Evolutionary conservation across 2,113 vertebrate species (phyloP), one percentile per base, ranked within the genome.

Genomic region (Gymnocephalus cernua): DNA sequence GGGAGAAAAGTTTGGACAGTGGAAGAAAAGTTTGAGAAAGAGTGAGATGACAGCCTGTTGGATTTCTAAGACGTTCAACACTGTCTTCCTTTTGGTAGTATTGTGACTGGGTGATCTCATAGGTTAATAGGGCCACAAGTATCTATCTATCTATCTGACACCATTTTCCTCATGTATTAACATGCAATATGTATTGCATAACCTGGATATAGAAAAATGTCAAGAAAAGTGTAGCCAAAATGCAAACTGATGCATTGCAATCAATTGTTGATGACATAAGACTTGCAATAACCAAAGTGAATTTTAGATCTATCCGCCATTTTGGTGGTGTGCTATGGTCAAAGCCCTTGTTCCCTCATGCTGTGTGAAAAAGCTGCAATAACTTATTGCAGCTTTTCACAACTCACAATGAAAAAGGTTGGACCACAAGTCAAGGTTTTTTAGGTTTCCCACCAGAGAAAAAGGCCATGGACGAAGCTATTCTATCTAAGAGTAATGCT

Each of bases 21-120:
- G 29, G 29, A 67, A 87, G 81, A 63, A 83, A 78, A 66, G 56
- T 84, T 67, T 58, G 50, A 70, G 32, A 77, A 67, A 27, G 61
- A 21, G 14, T 41, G 62, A 62, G 77, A 80, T 79, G 74, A 69
- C 56, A 48, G 61, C 15, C 64, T 19, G 44, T 14, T 44, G 79
- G 83, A 84, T 82, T 58, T 35, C 45, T 51, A 25, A 65, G 66
- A 66, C 47, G 78, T 91, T 87, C 78, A 72, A 84, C 32, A 41
- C 38, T 32, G 48, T 53, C 68, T 45, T 50, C 47, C 51, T 82
- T 72, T 53, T 74, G 51, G 61, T 14, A 23, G 21, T 19, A 41
- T 25, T 63, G 13, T 50, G 41, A 77, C 27, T 50, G 48, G 62
- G 50, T 70, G 69, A 79, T 65, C 35, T 57, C 51, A 54, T 16